Percentiles rank a stretch among this genome's conserved stretches.
Evolutionary conservation across 2,113 vertebrate genomes (phyloP).

Genomic region (Cottus gobio): DNA sequence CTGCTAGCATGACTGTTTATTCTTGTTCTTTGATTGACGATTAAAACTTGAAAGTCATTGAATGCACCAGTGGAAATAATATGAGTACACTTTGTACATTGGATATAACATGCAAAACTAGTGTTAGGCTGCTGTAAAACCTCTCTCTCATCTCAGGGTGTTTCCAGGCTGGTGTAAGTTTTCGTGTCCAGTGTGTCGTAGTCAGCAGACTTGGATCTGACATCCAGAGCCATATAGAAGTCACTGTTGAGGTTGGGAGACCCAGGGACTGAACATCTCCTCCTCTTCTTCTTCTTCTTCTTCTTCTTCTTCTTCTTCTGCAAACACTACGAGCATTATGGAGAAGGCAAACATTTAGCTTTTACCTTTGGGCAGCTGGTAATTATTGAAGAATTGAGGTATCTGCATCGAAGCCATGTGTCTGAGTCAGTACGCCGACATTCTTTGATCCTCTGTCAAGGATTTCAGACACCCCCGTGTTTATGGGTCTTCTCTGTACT

Average conservation of each 20-base stretch:
- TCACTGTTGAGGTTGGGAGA: background rate
- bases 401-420: background rate
- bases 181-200: constrained; percentile 12
- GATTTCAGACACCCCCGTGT: background rate
- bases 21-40: too few species aligned
- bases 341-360: background rate
- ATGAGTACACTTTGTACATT: background rate
- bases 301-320: background rate
- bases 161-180: background rate
- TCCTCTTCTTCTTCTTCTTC: background rate
- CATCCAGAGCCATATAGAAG: constrained; percentile 11
- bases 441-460: background rate
- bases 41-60: too few species aligned
- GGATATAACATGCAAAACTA: background rate
- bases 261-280: background rate
- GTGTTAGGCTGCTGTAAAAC: background rate
- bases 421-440: background rate
- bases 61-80: background rate
- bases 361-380: background rate
- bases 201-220: background rate
- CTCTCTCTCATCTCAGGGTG: background rate
- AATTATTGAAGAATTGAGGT: background rate
- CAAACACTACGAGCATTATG: background rate
- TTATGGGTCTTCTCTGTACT: background rate
- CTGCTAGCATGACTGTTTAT: too few species aligned